Conservation (phyloP, 2,797 vertebrate species). For the Neosalanx taihuensis region DNA sequence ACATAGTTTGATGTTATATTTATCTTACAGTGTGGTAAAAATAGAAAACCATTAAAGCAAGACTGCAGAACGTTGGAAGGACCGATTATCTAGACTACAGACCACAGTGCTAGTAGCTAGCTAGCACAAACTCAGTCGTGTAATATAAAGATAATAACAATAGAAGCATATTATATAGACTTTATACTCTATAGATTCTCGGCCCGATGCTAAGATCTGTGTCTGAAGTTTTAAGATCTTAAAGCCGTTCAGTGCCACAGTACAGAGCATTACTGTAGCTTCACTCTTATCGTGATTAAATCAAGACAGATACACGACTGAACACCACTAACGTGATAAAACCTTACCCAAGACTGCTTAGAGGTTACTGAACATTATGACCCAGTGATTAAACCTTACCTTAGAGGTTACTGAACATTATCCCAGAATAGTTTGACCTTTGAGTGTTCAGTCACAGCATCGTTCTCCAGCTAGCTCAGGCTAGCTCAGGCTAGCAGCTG, state of each 20-base stretch:
- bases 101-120: too few relatives aligned
- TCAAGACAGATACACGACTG: neutral
- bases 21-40: too few relatives aligned
- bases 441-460: neutral
- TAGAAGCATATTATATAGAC: too few relatives aligned
- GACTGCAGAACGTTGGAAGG: too few relatives aligned
- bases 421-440: neutral
- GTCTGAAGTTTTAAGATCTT: neutral
- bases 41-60: too few relatives aligned
- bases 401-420: neutral
- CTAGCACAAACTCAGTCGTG: too few relatives aligned
- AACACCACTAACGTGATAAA: neutral
- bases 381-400: neutral
- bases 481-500: neutral
- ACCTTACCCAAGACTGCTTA: neutral
- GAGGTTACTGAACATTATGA: neutral
- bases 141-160: too few relatives aligned
- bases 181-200: neutral
- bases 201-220: neutral
- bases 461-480: neutral
- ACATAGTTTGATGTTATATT: too few relatives aligned
- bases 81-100: too few relatives aligned
- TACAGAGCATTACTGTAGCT: neutral
- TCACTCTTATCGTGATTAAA: neutral
- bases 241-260: neutral